Evolutionary conservation across 37 sponge, comb jelly and placozoan species (phyloP).

Genomic region (Chondrilla cf. caribensis): DNA sequence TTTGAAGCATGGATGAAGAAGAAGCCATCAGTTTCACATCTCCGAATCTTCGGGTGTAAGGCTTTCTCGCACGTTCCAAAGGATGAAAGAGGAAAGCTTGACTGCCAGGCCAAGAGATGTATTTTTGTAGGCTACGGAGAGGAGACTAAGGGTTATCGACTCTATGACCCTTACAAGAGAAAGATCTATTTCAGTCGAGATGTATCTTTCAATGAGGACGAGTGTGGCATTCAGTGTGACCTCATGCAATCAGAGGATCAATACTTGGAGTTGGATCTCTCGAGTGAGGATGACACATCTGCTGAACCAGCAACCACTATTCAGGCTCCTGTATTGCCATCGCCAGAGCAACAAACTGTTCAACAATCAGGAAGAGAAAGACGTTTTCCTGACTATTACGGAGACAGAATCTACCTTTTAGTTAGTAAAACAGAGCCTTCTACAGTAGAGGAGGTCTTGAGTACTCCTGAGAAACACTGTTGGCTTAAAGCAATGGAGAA

Average conservation of each 20-base stretch:
- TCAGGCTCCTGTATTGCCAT: neutral
- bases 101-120: conserved; percentile 23
- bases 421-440: conserved; percentile 10
- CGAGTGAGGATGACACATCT: neutral
- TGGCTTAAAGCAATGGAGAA: conserved; percentile 52
- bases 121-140: conserved; percentile 35
- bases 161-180: conserved; percentile 30
- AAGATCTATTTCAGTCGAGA: conserved; percentile 50
- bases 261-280: neutral
- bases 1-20: conserved; percentile 32
- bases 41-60: conserved; percentile 34
- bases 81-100: conserved; percentile 27
- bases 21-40: conserved; percentile 29
- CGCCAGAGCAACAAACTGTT: neutral
- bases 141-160: conserved; percentile 33
- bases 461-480: conserved; percentile 10
- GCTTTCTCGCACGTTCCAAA: conserved; percentile 42
- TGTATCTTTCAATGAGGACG: conserved; percentile 46
- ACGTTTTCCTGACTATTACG: conserved; percentile 29
- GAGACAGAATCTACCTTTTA: neutral
- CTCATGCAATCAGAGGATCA: neutral
- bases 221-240: neutral
- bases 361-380: conserved; percentile 14
- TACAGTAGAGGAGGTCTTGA: conserved; percentile 25
- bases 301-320: neutral